phyloP scores from a whole-genome alignment of 2,888 invertebrate species.

The Hanleya hanleyi region DNA sequence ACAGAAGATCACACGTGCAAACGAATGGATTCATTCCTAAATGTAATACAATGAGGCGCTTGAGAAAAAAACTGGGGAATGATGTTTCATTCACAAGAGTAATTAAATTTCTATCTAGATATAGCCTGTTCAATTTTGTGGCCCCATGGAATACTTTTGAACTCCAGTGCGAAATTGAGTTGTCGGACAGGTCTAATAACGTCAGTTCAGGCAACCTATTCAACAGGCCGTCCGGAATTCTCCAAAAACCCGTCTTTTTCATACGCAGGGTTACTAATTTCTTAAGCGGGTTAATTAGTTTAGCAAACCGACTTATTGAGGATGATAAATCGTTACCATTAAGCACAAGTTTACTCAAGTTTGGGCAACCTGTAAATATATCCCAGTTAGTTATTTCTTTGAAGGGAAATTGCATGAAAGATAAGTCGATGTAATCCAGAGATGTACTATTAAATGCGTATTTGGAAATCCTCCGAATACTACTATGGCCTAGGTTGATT shows the following conservation, averaged over 20 bases:
- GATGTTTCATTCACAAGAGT: constrained; percentile 63
- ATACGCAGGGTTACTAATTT: constrained; percentile 56
- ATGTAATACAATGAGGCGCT: constrained; percentile 77
- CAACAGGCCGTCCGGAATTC: constrained; percentile 65
- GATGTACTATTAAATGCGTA: too few species aligned
- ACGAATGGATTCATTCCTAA: constrained; percentile 91
- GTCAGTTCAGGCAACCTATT: constrained; percentile 76
- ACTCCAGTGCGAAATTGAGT: constrained; percentile 20
- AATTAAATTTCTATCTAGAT: constrained; percentile 66
- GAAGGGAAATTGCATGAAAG: too few species aligned
- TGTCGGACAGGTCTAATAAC: constrained; percentile 10
- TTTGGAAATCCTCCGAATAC: too few species aligned
- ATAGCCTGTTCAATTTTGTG: constrained; percentile 37
- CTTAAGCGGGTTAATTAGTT: constrained; percentile 37
- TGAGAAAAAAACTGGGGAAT: constrained; percentile 80
- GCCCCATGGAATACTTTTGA: constrained; percentile 13
- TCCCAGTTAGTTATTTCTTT: too few species aligned
- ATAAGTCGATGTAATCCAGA: too few species aligned
- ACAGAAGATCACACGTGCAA: constrained; percentile 92
- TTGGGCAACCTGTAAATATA: too few species aligned
- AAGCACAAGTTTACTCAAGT: too few species aligned
- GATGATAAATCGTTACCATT: too few species aligned
- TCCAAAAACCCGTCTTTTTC: constrained; percentile 61
- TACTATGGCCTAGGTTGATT: too few species aligned
- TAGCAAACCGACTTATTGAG: too few species aligned